Conservation (phyloP, 92 coral and sea anemone species). For the Plumapathes pennacea region DNA sequence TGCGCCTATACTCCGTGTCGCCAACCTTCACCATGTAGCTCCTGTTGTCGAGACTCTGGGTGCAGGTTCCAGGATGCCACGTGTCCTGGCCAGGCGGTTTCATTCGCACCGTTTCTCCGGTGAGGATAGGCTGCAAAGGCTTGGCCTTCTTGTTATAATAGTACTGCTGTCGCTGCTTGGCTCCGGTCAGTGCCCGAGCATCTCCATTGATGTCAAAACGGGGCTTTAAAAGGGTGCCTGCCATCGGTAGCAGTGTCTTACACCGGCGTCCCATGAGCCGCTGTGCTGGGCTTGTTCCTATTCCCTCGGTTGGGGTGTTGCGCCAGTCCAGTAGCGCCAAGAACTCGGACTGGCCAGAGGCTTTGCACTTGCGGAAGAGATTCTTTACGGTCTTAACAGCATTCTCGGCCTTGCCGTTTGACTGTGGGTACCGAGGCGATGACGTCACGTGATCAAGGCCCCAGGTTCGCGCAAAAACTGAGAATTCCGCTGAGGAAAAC, state of each 20-base stretch:
- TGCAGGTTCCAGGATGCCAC: constrained; percentile 28
- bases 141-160: constrained; percentile 26
- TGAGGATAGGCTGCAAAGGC: constrained; percentile 19
- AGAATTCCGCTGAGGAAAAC: constrained; percentile 32
- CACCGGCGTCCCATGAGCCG: constrained; percentile 40
- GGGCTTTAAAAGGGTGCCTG: constrained; percentile 46
- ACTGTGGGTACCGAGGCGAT: constrained; percentile 41
- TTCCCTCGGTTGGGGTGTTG: constrained; percentile 43
- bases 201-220: constrained; percentile 33
- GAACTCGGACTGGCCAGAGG: constrained; percentile 41
- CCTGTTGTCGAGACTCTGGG: constrained; percentile 12
- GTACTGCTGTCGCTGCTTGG: constrained; percentile 25
- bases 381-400: constrained; percentile 41
- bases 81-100: constrained; percentile 39
- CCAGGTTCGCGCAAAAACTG: constrained; percentile 29
- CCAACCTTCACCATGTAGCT: constrained; percentile 37
- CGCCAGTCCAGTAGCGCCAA: constrained; percentile 32
- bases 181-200: constrained; percentile 33
- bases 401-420: constrained; percentile 48
- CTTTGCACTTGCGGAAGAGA: constrained; percentile 45
- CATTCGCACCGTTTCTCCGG: constrained; percentile 52
- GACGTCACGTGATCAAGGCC: constrained; percentile 44
- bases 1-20: constrained; percentile 26
- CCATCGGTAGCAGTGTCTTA: constrained; percentile 31
- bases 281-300: constrained; percentile 49